These are phyloP conservation scores for Neotoxoptera formosana DNA, from an alignment of 1,140 invertebrate genomes.

Conservation along the genomic window DNA sequence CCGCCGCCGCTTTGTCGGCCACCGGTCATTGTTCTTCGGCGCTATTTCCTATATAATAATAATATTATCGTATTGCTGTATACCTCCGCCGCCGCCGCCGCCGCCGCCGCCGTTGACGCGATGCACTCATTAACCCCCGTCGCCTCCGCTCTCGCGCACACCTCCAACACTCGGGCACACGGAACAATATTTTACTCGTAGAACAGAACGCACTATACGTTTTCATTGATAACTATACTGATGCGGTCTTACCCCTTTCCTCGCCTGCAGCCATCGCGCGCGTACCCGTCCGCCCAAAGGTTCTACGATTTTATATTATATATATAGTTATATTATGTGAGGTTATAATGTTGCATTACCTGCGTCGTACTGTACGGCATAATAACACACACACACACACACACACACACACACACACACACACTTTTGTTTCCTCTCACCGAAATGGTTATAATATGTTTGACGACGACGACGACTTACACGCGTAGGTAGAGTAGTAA, in stretches of 20 bases:
- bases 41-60: slow-evolving; percentile 2
- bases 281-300: too few relatives aligned
- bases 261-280: too few relatives aligned
- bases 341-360: too few relatives aligned
- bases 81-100: background rate
- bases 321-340: too few relatives aligned
- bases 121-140: slow-evolving; percentile 32
- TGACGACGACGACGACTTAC: background rate
- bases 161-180: background rate
- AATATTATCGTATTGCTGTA: background rate
- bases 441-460: background rate
- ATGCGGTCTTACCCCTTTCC: background rate
- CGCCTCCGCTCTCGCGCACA: too few relatives aligned
- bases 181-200: too few relatives aligned
- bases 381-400: too few relatives aligned
- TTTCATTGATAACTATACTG: slow-evolving; percentile 46
- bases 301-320: too few relatives aligned
- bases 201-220: background rate
- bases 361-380: too few relatives aligned
- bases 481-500: background rate
- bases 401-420: too few relatives aligned
- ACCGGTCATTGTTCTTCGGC: slow-evolving; percentile 54
- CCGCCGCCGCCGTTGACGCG: slow-evolving; percentile 15
- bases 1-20: slow-evolving; percentile 40
- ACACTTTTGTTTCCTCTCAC: background rate